Conservation (phyloP, 2,888 invertebrate species). For the Calliscelio sp. region DNA sequence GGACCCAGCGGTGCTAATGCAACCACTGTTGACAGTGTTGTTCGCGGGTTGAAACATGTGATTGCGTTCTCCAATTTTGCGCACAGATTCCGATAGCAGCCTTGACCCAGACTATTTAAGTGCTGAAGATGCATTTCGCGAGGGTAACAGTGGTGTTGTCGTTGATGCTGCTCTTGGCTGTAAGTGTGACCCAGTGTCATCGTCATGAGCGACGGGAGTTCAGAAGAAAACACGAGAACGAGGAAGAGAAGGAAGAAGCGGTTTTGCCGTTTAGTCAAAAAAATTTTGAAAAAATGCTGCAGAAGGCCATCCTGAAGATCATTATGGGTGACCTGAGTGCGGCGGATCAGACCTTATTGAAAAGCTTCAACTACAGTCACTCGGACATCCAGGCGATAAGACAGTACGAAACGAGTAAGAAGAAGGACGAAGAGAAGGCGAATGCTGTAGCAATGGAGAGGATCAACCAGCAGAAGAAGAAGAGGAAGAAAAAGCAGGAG, state of each 20-base stretch:
- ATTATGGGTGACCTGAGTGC: conserved; percentile 83
- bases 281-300: conserved; percentile 83
- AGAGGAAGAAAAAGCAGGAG: conserved; percentile 43
- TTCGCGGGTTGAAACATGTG: conserved; percentile 52
- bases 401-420: conserved; percentile 79
- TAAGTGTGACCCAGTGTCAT: conserved; percentile 46
- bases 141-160: conserved; percentile 69
- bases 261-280: conserved; percentile 80
- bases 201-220: conserved; percentile 46
- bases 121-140: conserved; percentile 68
- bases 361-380: conserved; percentile 82
- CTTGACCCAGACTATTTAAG: conserved; percentile 17
- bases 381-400: conserved; percentile 82
- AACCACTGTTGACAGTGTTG: conserved; percentile 25
- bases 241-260: conserved; percentile 62
- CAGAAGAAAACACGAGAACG: conserved; percentile 36
- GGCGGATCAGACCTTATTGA: conserved; percentile 81
- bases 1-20: conserved; percentile 64
- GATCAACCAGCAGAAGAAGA: conserved; percentile 41
- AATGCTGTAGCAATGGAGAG: conserved; percentile 16
- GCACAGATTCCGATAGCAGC: not conserved
- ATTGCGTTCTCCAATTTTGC: conserved; percentile 45
- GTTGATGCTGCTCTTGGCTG: conserved; percentile 65
- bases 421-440: conserved; percentile 75
- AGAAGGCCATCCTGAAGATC: conserved; percentile 83